Evolutionary conservation across 1,140 invertebrate species (phyloP), one percentile per base, ranked within the genome.

Genomic region (Drosophila kikkawai): DNA sequence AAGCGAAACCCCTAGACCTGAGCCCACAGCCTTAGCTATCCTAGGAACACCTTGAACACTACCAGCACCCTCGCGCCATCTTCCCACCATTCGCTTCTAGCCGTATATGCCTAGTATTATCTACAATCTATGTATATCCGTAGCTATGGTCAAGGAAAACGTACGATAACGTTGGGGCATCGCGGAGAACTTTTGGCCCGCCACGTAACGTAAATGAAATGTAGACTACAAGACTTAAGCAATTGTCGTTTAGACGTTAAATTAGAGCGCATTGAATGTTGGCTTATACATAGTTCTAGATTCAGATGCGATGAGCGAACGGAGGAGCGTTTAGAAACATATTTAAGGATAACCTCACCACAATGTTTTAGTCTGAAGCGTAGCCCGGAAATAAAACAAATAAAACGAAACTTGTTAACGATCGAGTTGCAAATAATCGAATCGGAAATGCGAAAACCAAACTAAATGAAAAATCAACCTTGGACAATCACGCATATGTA

Each of bases 161-260:
- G 39, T 26, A 11, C 45, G 15, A 39, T n/a, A 37, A 13, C 34
- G 42, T 42, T 58, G 19, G 41, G 51, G 17, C 22, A 47, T 22
- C 48, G 44, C 19, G 32, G 37, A 19, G 26, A 32, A 42, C 32
- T 41, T 39, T 61, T 34, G 39, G n/a, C 53, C 74, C 63, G 58
- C 69, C 67, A 78, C 50, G 48, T 44, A 47, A 47, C 64, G 37
- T 77, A 74, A 69, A 67, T 56, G 74, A 80, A 80, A 87, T 71
- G 91, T 92, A 92, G 91, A 92, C 82, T 92, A 92, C 80, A 92
- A 92, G 91, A 92, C 91, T 92, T 92, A 92, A 92, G 91, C 91
- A 92, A 92, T 92, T 92, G 91, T 92, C 91, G 83, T 81, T 82
- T 91, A 82, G 91, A 92, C 91, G 91, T 92, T 92, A 92, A 92